These are phyloP conservation scores for Megalonaias nervosa DNA, from an alignment of 1,140 invertebrate species.

Conservation along the genomic window DNA sequence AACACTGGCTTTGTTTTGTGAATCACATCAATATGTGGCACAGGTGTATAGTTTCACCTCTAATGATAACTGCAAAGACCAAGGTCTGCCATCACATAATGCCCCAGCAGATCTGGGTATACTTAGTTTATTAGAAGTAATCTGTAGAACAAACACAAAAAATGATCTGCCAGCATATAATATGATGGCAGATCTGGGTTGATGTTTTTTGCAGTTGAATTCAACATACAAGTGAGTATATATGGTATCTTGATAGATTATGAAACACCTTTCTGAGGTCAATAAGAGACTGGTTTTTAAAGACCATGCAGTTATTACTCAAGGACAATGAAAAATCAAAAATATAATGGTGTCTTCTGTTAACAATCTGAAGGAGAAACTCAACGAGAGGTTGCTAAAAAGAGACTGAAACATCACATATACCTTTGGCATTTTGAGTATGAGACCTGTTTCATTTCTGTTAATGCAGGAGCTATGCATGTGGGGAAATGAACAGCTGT, in stretches of 20 bases:
- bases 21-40: no score
- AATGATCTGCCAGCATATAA: no score
- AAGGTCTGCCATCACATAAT: no score
- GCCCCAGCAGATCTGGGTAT: no score
- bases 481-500: background rate
- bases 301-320: background rate
- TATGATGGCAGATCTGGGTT: no score
- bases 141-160: no score
- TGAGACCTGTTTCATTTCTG: conserved; percentile 7
- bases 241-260: background rate
- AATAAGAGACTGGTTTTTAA: background rate
- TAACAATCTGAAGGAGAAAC: background rate
- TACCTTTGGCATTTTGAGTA: background rate
- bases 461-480: background rate
- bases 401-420: background rate
- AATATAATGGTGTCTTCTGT: background rate
- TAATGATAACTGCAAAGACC: no score
- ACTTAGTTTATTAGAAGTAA: no score
- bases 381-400: background rate
- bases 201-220: background rate
- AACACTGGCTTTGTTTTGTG: no score
- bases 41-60: no score
- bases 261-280: background rate
- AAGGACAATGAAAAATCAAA: background rate
- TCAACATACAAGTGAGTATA: background rate